Evolutionary conservation across 2,888 invertebrate genomes (phyloP), one percentile per base, ranked within the genome.

Genomic region (Metopia argyrocephala): DNA sequence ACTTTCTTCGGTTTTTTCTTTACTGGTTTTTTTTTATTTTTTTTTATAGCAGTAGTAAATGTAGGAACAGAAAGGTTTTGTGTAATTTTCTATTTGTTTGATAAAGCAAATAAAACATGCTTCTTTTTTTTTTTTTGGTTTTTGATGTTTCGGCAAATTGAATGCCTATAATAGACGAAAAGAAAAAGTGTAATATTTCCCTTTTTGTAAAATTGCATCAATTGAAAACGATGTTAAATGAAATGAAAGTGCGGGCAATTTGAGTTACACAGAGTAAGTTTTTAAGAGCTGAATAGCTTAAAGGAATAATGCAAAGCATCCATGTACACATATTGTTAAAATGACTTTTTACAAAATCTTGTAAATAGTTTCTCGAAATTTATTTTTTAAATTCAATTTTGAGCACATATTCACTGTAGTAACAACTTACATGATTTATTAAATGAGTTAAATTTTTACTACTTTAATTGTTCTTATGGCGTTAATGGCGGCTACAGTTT

Each of bases 101-200:
- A n/a, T 62, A 73, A 80, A 64, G 69, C 31, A 76, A 76, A 76
- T 71, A 80, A 54, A 73, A 76, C 56, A 56, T 71, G 54, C 31
- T 62, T 23, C 20, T 52, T 21, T 20, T 50, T 27, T 31, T 31
- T 50, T 27, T 2, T 9, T 57, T 46, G 31, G 57, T 75, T 59
- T 75, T 66, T 75, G 65, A 79, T 66, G 69, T 38, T 38, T 9
- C 15, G 38, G 38, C 38, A 38, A 38, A 38, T 38, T 3, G 15
- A 38, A 38, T 38, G 12, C 15, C 15, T 38, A 38, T 9, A 38
- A 38, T 15, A 15, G 15, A 38, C 9, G 3, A 38, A 38, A 38
- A 38, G 6, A 48, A 48, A 6, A 75, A 45, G 21, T n/a, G n/a
- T 59, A 61, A 59, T 2, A 27, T 45, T 21, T 45, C 2, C 56